phyloP scores from a whole-genome alignment of 2,113 vertebrate species.

The Dendrocopos noguchii region DNA sequence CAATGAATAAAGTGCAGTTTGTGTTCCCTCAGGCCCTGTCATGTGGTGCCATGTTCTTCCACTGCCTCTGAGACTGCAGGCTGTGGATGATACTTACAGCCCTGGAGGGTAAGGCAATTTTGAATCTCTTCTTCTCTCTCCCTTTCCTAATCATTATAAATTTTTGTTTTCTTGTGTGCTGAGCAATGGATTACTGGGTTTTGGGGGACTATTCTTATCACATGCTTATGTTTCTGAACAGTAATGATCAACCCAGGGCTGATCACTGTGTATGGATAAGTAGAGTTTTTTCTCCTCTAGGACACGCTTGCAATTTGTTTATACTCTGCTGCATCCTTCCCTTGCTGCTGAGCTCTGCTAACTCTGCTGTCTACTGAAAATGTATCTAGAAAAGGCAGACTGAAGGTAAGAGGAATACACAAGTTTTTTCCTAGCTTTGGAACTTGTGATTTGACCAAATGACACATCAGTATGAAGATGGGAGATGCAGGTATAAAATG shows the following conservation, averaged over 20 bases:
- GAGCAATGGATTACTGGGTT: not conserved
- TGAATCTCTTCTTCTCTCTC: not conserved
- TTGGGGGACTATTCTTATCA: not conserved
- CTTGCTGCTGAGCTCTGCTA: not conserved
- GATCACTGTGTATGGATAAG: not conserved
- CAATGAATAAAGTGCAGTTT: not conserved
- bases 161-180: not conserved
- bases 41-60: not conserved
- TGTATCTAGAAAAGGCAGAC: not conserved
- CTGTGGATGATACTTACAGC: not conserved
- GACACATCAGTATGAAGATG: not conserved
- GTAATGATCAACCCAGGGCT: not conserved
- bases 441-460: not conserved
- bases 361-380: not conserved
- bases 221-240: not conserved
- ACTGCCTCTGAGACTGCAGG: not conserved
- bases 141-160: not conserved
- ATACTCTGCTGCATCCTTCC: not conserved
- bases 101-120: not conserved
- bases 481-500: not conserved
- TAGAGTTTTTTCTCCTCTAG: not conserved
- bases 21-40: not conserved
- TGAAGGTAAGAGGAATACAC: not conserved
- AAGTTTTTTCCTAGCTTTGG: not conserved
- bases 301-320: not conserved